These are phyloP conservation scores for Anoncus sp. DNA, from an alignment of 2,888 invertebrate species.

Conservation along the genomic window DNA sequence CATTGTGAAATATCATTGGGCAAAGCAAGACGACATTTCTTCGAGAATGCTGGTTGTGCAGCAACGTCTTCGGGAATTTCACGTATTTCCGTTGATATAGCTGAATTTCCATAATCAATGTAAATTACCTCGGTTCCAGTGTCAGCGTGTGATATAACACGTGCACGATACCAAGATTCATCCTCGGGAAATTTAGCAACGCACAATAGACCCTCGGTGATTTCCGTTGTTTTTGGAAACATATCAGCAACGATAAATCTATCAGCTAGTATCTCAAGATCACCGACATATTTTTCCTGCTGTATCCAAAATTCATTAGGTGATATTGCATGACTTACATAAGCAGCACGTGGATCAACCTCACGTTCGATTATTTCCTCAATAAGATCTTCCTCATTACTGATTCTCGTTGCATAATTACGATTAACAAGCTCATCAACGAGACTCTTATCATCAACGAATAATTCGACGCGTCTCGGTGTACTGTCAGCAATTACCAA, in stretches of 20 bases:
- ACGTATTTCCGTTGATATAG: slow-evolving; percentile 86
- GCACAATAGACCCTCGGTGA: slow-evolving; percentile 86
- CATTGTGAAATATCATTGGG: slow-evolving; percentile 83
- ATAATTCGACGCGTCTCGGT: slow-evolving; percentile 81
- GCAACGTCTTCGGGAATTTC: slow-evolving; percentile 86
- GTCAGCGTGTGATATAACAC: slow-evolving; percentile 86
- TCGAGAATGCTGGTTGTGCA: slow-evolving; percentile 86
- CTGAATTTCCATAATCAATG: slow-evolving; percentile 89
- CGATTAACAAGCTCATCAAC: slow-evolving; percentile 74
- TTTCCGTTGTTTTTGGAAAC: slow-evolving; percentile 84
- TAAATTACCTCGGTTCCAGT: slow-evolving; percentile 86
- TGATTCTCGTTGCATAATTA: slow-evolving; percentile 69
- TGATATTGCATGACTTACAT: slow-evolving; percentile 88
- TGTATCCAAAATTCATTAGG: slow-evolving; percentile 91
- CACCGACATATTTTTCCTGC: slow-evolving; percentile 86
- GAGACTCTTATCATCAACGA: slow-evolving; percentile 77
- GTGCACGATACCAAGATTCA: slow-evolving; percentile 88
- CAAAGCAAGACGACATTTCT: slow-evolving; percentile 86
- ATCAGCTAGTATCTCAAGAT: slow-evolving; percentile 87
- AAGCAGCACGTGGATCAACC: slow-evolving; percentile 85
- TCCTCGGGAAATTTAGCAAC: slow-evolving; percentile 88
- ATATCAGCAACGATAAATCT: slow-evolving; percentile 84
- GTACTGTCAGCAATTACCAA: slow-evolving; percentile 77
- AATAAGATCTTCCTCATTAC: slow-evolving; percentile 71
- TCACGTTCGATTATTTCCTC: slow-evolving; percentile 75